A percentile compares a stretch with the other conserved stretches of the same genome.
These are phyloP conservation scores for Picus viridis DNA, from an alignment of 2,797 vertebrate species.

Conservation along the genomic window DNA sequence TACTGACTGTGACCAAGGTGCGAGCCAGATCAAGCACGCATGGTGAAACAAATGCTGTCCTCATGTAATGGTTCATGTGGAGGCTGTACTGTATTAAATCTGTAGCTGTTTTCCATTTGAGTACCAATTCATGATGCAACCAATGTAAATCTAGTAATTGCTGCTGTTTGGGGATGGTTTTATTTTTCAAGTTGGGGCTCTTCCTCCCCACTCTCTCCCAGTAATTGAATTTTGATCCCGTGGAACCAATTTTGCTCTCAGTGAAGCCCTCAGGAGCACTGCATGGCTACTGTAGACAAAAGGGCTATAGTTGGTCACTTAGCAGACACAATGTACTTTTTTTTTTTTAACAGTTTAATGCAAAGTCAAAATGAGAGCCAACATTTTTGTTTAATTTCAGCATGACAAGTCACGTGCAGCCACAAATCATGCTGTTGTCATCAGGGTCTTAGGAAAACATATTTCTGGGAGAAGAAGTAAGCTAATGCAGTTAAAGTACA, in stretches of 20 bases:
- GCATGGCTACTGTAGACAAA: neutral
- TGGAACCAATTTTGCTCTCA: neutral
- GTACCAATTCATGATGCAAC: neutral
- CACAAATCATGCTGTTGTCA: slow-evolving; percentile 15
- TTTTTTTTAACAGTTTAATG: neutral
- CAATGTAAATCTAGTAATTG: neutral
- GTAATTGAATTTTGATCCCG: neutral
- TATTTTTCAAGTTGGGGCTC: neutral
- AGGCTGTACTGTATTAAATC: neutral
- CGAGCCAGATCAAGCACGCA: neutral
- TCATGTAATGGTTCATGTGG: neutral
- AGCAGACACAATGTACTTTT: neutral
- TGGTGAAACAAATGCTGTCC: neutral
- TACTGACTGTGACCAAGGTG: neutral
- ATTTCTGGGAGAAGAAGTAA: neutral
- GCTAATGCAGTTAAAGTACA: neutral
- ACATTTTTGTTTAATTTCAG: neutral
- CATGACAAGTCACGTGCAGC: neutral
- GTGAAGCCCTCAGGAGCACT: neutral
- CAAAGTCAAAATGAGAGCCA: neutral
- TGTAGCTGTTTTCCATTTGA: neutral
- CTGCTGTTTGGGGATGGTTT: neutral
- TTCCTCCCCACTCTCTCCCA: neutral
- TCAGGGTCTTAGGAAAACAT: neutral
- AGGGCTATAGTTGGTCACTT: neutral